phyloP scores from a whole-genome alignment of 2,888 invertebrate genomes.

The Phlogophora meticulosa region DNA sequence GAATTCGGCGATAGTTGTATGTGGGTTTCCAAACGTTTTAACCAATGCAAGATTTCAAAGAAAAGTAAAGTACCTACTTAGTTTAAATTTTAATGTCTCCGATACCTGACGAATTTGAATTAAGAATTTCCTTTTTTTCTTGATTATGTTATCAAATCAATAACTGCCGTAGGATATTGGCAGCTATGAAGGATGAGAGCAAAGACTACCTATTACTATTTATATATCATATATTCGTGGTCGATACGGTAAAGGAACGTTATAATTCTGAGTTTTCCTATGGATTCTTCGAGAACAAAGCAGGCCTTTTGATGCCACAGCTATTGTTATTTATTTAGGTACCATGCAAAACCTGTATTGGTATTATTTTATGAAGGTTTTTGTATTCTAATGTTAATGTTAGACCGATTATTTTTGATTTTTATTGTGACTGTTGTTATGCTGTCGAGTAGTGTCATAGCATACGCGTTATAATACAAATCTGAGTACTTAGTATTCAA shows the following conservation, averaged over 20 bases:
- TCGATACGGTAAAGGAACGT: neutral
- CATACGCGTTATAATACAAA: conserved; percentile 8
- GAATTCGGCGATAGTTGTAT: no score
- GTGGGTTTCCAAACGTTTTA: no score
- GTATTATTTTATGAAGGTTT: neutral
- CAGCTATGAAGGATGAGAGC: neutral
- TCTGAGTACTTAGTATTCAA: conserved; percentile 12
- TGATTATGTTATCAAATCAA: neutral
- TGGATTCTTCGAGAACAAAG: neutral
- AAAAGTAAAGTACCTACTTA: no score
- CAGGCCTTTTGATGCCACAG: neutral
- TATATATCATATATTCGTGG: neutral
- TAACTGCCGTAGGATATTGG: neutral
- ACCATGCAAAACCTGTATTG: neutral
- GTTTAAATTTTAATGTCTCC: neutral
- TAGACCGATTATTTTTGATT: neutral
- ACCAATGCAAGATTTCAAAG: no score
- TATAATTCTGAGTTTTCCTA: conserved; percentile 9
- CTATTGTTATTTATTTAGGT: neutral
- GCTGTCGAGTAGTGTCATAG: conserved; percentile 21
- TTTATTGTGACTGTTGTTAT: conserved; percentile 22
- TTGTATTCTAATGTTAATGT: neutral
- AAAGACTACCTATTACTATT: neutral
- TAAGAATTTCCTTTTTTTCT: neutral
- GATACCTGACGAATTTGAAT: neutral